Evolutionary conservation across 2,888 invertebrate species (phyloP).

Genomic region (Drosophila meridiana): DNA sequence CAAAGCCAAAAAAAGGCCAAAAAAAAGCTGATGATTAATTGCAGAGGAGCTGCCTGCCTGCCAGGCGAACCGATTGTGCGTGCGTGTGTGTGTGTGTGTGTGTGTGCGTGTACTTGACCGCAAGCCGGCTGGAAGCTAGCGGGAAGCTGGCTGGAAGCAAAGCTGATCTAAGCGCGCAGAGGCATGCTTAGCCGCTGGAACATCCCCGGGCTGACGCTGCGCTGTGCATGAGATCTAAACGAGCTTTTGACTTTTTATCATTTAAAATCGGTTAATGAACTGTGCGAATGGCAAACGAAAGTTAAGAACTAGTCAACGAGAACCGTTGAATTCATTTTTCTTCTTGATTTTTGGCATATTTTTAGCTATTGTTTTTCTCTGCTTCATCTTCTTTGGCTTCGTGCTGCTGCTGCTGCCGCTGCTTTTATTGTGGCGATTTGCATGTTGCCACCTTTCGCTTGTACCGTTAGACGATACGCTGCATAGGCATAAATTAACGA

Average conservation of each 20-base stretch:
- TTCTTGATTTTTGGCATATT: constrained; percentile 1
- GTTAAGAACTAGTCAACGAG: constrained; percentile 43
- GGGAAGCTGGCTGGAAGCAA: constrained; percentile 4
- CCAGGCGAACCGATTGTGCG: constrained; percentile 36
- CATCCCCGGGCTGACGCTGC: constrained; percentile 24
- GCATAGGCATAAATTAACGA: constrained; percentile 55
- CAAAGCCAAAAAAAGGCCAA: constrained; percentile 16
- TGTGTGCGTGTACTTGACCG: constrained; percentile 42
- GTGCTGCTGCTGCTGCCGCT: background rate
- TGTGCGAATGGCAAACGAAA: constrained; percentile 57
- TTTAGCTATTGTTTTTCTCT: background rate
- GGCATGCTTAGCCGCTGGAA: constrained; percentile 21
- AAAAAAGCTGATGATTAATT: constrained; percentile 72
- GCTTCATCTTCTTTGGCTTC: constrained; percentile 21
- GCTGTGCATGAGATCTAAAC: constrained; percentile 20
- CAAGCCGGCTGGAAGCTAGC: constrained; percentile 36
- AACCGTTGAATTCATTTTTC: constrained; percentile 42
- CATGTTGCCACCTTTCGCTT: constrained; percentile 77
- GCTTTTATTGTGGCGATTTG: constrained; percentile 62
- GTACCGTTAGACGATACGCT: constrained; percentile 63
- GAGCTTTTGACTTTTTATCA: constrained; percentile 41
- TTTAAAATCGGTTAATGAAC: constrained; percentile 78
- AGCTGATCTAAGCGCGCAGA: constrained; percentile 30
- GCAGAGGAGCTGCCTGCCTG: constrained; percentile 36
- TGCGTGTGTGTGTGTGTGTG: background rate